These are phyloP conservation scores for Falco peregrinus DNA, from an alignment of 2,797 vertebrate species.

Conservation along the genomic window DNA sequence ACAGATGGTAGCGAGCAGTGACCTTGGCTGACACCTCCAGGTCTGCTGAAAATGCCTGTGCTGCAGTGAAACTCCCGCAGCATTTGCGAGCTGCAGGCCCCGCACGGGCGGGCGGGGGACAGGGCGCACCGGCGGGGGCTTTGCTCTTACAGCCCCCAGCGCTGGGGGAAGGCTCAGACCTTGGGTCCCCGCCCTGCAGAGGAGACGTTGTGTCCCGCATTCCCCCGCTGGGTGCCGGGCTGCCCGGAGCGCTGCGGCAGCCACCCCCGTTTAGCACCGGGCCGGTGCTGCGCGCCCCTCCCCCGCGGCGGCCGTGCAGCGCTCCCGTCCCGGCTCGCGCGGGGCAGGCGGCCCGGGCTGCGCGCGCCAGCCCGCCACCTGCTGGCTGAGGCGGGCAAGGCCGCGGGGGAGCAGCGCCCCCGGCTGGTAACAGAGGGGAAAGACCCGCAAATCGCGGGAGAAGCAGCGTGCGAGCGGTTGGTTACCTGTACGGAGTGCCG, in stretches of 20 bases:
- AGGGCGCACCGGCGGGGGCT: fast-evolving
- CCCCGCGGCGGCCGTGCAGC: fast-evolving
- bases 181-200: not conserved
- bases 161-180: fast-evolving
- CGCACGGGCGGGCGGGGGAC: too few relatives aligned
- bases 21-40: too few relatives aligned
- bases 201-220: fast-evolving
- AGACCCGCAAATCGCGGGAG: not conserved
- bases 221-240: not conserved
- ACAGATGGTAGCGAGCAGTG: not conserved
- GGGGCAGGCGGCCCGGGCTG: too few relatives aligned
- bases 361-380: too few relatives aligned
- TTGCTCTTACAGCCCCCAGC: not conserved
- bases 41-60: fast-evolving
- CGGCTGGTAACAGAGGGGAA: not conserved
- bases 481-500: too few relatives aligned
- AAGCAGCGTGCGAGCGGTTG: too few relatives aligned
- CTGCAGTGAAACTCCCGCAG: fast-evolving
- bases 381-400: not conserved
- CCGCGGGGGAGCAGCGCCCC: not conserved
- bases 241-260: not conserved
- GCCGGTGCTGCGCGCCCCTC: fast-evolving
- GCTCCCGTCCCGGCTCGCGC: too few relatives aligned
- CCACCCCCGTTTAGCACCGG: not conserved
- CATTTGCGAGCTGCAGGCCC: not conserved